A percentile compares a stretch with the other conserved stretches of the same genome.
Evolutionary conservation across 2,888 invertebrate species (phyloP).

Genomic region (Pammene fasciana): DNA sequence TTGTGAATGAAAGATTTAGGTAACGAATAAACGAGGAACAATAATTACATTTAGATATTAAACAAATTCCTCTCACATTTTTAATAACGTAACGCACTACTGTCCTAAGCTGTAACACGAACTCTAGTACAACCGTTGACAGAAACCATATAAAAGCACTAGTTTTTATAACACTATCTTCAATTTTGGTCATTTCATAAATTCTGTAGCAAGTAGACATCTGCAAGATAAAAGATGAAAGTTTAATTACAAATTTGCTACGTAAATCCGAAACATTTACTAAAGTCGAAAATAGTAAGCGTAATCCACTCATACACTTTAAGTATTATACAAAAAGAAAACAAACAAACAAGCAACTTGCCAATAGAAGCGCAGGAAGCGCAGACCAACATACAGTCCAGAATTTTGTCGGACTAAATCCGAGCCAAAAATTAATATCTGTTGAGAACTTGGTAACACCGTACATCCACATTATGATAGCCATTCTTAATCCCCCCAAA

Average conservation of each 20-base stretch:
- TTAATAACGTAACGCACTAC: conserved; percentile 3
- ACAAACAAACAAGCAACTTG: not conserved
- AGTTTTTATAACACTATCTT: not conserved
- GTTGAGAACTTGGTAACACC: conserved; percentile 64
- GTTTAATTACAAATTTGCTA: not conserved
- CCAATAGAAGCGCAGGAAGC: conserved; percentile 57
- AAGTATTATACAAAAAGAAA: too few relatives aligned
- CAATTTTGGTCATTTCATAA: not conserved
- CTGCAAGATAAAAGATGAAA: not conserved
- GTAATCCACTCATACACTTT: too few relatives aligned
- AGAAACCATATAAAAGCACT: not conserved
- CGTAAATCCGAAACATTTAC: too few relatives aligned
- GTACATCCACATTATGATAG: conserved; percentile 70
- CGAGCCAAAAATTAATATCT: conserved; percentile 71
- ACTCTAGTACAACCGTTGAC: not conserved
- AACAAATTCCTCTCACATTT: conserved; percentile 9
- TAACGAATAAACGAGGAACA: too few relatives aligned
- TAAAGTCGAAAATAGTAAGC: too few relatives aligned
- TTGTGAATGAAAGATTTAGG: too few relatives aligned
- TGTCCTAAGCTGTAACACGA: conserved; percentile 4
- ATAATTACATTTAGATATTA: not conserved
- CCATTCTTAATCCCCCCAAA: conserved; percentile 60
- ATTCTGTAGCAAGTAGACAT: not conserved
- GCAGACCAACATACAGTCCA: conserved; percentile 64
- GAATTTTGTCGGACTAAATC: conserved; percentile 68